Conservation (phyloP, 2,888 invertebrate species). For the Trichopria drosophilae region DNA sequence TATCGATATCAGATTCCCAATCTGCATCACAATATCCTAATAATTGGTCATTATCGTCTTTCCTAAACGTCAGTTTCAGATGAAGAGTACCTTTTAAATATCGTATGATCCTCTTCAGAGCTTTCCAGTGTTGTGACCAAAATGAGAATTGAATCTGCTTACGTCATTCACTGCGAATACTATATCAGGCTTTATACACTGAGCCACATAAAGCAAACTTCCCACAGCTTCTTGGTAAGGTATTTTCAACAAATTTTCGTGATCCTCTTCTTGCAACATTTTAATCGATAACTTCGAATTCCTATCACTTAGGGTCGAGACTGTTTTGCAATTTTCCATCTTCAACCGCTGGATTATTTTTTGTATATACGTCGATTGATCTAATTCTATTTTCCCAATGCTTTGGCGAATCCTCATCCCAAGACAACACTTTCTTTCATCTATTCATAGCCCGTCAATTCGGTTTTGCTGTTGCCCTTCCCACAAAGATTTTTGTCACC, state of each 20-base stretch:
- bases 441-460: too few species aligned
- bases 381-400: background rate
- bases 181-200: background rate
- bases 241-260: background rate
- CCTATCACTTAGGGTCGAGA: constrained; percentile 25
- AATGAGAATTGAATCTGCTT: background rate
- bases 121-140: background rate
- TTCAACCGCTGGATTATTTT: constrained; percentile 23
- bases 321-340: constrained; percentile 27
- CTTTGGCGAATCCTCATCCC: constrained; percentile 17
- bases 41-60: background rate
- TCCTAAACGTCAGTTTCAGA: background rate
- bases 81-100: constrained; percentile 6
- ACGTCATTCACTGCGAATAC: background rate
- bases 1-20: too few species aligned
- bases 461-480: too few species aligned
- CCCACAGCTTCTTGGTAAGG: constrained; percentile 9
- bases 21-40: too few species aligned
- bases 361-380: background rate
- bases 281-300: background rate
- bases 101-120: background rate
- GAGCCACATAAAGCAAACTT: constrained; percentile 1
- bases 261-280: background rate
- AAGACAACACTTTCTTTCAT: constrained; percentile 19
- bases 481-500: too few species aligned